Evolutionary conservation across 2,113 vertebrate genomes (phyloP), one percentile per base, ranked within the genome.

Genomic region (Muscicapa adusta): DNA sequence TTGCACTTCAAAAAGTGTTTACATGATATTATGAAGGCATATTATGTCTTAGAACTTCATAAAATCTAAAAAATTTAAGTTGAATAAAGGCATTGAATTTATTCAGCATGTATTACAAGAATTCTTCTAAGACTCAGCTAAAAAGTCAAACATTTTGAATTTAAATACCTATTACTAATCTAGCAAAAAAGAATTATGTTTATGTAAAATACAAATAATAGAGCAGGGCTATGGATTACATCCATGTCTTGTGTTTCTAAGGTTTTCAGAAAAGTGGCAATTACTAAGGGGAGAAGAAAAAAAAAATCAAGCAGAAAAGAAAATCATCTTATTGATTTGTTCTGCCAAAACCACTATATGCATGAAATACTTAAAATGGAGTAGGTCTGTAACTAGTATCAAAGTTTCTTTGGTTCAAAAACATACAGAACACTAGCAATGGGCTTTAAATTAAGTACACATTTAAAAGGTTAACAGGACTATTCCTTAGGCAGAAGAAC

Each of bases 391-490:
- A 85, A 80, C 80, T 53, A 67, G 18, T 77, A 88, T 91, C 53
- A 79, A 92, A 88, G 89, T 80, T 95, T 83, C 74, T 91, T 84
- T 79, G 57, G 58, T 91, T 94, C 68, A 94, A 96, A 97, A 85
- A 14, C 83, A 91, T 65, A 88, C 31, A 89, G 47, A 67, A 81
- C 3, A 2, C 58, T 36, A 80, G 57, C 31, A 96, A 96, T 79
- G 93, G 88, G 87, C 74, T 96, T 96, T 95, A 90, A 96, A 97
- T 94, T 95, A 95, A 94, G 61, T 33, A 62, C 10, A 20, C 11
- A 23, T 96, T 96, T 96, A 92, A 94, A 96, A 96, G 92, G 73
- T 79, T 91, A 96, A 74, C 34, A 94, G 73, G 86, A 83, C 40
- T 40, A 76, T 83, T 95, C 85, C 80, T 96, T 79, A 80, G 74